Percentiles rank a stretch among this genome's conserved stretches.
Conservation (phyloP, 1,140 invertebrate species). For the Ganaspis sp. region DNA sequence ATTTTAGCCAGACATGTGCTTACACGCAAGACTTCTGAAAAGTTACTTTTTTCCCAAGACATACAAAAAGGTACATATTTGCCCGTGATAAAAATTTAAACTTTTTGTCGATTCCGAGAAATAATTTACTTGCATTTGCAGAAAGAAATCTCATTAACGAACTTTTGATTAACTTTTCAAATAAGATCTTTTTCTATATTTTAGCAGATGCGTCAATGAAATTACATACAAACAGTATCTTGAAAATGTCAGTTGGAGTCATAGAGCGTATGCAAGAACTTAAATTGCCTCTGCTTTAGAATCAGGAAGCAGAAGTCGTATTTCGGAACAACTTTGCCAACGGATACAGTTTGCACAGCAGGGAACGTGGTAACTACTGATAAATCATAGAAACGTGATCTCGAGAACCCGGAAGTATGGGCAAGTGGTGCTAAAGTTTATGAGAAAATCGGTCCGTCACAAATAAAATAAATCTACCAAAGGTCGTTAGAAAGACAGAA, state of each 20-base stretch:
- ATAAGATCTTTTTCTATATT: not conserved
- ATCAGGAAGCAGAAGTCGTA: conserved; percentile 6
- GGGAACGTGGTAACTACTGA: not conserved
- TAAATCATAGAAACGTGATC: conserved; percentile 23
- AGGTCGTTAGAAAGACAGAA: not conserved
- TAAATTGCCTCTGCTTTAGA: conserved; percentile 18
- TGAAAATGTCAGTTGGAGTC: not conserved
- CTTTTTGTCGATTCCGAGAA: too few species aligned
- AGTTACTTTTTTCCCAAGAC: too few species aligned
- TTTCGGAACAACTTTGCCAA: conserved; percentile 21
- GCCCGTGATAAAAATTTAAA: too few species aligned
- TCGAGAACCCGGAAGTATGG: not conserved
- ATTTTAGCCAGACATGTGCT: not conserved
- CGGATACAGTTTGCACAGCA: conserved; percentile 22
- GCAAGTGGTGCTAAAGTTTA: not conserved
- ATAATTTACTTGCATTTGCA: too few species aligned
- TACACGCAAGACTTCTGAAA: too few species aligned
- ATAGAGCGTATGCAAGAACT: conserved; percentile 24
- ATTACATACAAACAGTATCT: not conserved
- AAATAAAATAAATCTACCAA: not conserved
- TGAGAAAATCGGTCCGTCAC: not conserved
- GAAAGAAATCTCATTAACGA: too few species aligned
- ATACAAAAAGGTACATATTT: too few species aligned
- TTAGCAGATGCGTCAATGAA: not conserved
- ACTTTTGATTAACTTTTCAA: not conserved